Evolutionary conservation across 2,113 vertebrate genomes (phyloP), one percentile per base, ranked within the genome.

Genomic region (Psammodynastes pulverulentus): DNA sequence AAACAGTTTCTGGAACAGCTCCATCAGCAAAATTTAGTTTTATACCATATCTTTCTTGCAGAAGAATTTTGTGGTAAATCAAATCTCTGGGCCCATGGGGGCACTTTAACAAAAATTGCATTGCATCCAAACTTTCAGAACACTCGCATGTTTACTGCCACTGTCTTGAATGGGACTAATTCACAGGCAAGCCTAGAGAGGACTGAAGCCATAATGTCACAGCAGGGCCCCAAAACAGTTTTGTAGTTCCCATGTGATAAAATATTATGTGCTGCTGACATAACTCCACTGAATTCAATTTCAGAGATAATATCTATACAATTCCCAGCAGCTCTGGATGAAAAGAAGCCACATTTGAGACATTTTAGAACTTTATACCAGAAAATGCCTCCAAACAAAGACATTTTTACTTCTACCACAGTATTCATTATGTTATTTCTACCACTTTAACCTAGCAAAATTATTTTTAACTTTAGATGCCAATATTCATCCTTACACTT

Each of bases 381-480:
- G 52, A 85, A 79, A 92, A 85, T 84, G 51, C 72, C n/a, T 85
- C 4, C 52, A 92, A 89, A 84, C 43, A 89, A 92, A 89, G 52
- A 62, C 29, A 58, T 84, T 51, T 92, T 92, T 92, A 62, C 45
- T 92, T 89, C 34, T 54, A 86, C 23, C 52, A 92, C 72, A 92
- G 45, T 86, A 89, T 92, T 89, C 45, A 92, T 89, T 89, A 21
- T 89, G 91, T 86, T 89, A 54, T 85, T 58, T 21, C 86, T 85
- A 53, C 17, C 52, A 86, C n/a, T 92, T 84, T 89, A 88, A 53
- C 53, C 26, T 89, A 46, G 43, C 67, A 84, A 84, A 29, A 72
- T 21, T 39, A 45, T 89, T 91, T 91, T 87, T 43, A 29, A 89
- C 46, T 92, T 89, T 89, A 79, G 45, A 58, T 49, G 84, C 72